Conservation (phyloP, 2,888 invertebrate genomes). For the Alloscopus bannaensis region DNA sequence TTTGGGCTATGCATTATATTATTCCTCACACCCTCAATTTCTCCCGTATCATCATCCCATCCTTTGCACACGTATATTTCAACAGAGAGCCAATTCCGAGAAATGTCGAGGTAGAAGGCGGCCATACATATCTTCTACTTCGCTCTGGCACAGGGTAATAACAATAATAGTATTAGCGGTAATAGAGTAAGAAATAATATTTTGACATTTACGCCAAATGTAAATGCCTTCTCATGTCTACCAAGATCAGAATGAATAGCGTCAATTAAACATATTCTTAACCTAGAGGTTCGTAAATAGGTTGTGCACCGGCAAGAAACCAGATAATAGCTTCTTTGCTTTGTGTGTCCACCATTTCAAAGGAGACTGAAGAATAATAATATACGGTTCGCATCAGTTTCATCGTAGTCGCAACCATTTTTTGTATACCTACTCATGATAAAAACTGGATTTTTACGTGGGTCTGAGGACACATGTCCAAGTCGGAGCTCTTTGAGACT, state of each 20-base stretch:
- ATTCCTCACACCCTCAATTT: background rate
- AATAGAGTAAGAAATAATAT: conserved; percentile 44
- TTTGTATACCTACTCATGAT: too few species aligned
- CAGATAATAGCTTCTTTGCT: background rate
- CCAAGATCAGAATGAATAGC: conserved; percentile 46
- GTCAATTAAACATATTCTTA: conserved; percentile 8
- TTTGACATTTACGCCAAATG: conserved; percentile 61
- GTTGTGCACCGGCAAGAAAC: background rate
- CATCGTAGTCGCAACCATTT: too few species aligned
- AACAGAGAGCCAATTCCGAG: conserved; percentile 1
- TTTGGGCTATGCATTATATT: conserved; percentile 13
- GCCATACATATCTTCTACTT: too few species aligned
- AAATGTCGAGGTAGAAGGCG: conserved; percentile 33
- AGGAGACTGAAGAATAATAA: too few species aligned
- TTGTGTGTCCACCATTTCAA: too few species aligned
- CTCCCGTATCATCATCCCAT: too few species aligned
- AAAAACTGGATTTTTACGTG: background rate
- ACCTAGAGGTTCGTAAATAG: background rate
- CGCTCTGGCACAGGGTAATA: background rate
- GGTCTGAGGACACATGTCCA: background rate
- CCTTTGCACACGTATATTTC: background rate
- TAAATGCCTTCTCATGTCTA: conserved; percentile 53
- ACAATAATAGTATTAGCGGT: conserved; percentile 33
- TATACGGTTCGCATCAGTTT: too few species aligned
- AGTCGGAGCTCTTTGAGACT: too few species aligned